Evolutionary conservation across 2,113 vertebrate species (phyloP), one percentile per base, ranked within the genome.

Genomic region (Fulica atra): DNA sequence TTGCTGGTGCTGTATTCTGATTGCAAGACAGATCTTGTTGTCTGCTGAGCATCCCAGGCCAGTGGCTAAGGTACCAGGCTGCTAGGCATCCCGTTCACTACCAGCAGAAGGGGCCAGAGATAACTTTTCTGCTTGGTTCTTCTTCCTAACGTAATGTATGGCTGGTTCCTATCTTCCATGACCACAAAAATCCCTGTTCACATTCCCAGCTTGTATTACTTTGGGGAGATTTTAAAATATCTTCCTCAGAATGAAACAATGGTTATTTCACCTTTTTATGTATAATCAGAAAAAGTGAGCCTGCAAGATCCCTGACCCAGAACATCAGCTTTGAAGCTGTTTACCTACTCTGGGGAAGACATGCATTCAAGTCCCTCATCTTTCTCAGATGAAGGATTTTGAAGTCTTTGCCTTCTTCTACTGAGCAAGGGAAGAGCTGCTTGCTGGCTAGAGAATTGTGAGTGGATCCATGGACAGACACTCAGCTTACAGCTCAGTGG

Each of bases 11-110:
- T 73, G 18, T 42, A 70, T 23, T 71, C 66, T 71, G 33, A 13
- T 38, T 56, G 26, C 20, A 46, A 66, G 50, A 46, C 3, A 16
- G 0, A 1, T 28, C 28, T 69, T 2, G 0, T 20, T 36, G 10
- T 4, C 8, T 50, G 40, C 10, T 83, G 81, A 81, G 42, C 33
- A 81, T 11, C 14, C 16, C 64, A 71, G 70, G 36, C 26, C 53
- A 40, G 42, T 46, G 28, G 10, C 19, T 87, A 33, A 78, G 28
- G 63, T 40, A 82, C 28, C 16, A 82, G 20, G 14, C 66, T 73
- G 8, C 25, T 40, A 81, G 38, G 44, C 36, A 48, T 16, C 42
- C 44, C 13, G 28, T 60, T 74, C 53, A 64, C 31, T 44, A 71
- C 5, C 1, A 7, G 57, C 12, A 94, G 68, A 86, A 77, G 17